Evolutionary conservation across 2,797 vertebrate species (phyloP).

Genomic region (Myripristis murdjan): DNA sequence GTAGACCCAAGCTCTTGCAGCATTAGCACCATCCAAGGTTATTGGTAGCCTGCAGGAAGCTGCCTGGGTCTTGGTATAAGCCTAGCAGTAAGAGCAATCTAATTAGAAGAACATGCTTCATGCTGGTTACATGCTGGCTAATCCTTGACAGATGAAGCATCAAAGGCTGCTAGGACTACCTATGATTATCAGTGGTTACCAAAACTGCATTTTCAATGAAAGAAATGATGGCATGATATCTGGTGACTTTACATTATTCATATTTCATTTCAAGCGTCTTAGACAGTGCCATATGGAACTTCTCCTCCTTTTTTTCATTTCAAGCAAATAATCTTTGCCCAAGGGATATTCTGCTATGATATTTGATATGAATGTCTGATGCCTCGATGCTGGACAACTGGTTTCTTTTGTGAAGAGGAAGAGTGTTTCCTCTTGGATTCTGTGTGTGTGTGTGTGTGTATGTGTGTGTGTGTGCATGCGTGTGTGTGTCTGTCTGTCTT

Average conservation of each 20-base stretch:
- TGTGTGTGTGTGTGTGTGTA: constrained; percentile 18
- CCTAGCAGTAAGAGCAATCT: constrained; percentile 65
- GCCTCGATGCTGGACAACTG: constrained; percentile 31
- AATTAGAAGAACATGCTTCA: constrained; percentile 80
- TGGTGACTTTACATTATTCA: constrained; percentile 60
- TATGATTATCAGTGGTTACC: constrained; percentile 62
- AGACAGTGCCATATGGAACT: constrained; percentile 48
- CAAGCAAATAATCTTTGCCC: constrained; percentile 54
- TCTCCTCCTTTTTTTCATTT: constrained; percentile 32
- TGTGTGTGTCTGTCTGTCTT: constrained; percentile 9
- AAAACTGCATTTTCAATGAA: constrained; percentile 62
- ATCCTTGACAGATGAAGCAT: constrained; percentile 76
- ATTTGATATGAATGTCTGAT: constrained; percentile 57
- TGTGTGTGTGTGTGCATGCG: too few relatives aligned
- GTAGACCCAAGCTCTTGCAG: constrained; percentile 24
- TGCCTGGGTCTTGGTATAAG: constrained; percentile 49
- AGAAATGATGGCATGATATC: constrained; percentile 57
- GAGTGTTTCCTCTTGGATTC: constrained; percentile 17
- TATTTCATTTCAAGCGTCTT: constrained; percentile 61
- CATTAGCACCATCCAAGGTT: constrained; percentile 52
- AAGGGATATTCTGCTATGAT: constrained; percentile 41
- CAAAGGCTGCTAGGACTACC: constrained; percentile 66
- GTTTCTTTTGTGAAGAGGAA: constrained; percentile 34
- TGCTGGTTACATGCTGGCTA: constrained; percentile 66
- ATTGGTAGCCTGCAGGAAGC: constrained; percentile 50